Evolutionary conservation across 2,797 vertebrate species (phyloP), one percentile per base, ranked within the genome.

Genomic region (Lepus oiostolus): DNA sequence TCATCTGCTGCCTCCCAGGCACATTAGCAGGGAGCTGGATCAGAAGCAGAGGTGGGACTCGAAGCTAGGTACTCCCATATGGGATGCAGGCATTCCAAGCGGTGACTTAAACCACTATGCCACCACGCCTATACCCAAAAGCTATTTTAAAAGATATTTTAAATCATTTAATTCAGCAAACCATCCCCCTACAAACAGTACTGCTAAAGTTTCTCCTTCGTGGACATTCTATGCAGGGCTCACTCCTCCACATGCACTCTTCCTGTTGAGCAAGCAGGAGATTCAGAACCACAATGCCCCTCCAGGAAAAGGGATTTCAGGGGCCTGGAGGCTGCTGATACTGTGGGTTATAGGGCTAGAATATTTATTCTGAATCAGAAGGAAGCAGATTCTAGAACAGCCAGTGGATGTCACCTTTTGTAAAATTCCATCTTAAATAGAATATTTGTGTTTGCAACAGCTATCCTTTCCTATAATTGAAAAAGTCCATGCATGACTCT

Each of bases 311-410:
- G 6, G 19, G 54, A 58, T 22, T 17, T 28, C 28, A 7, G 30
- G 26, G 14, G 6, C n/a, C 4, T 32, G 50, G 11, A 58, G 54
- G 54, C 54, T 58, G 54, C 42, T 58, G 22, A 47, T 8, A 11
- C 54, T 28, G 42, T 14, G 30, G 4, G 28, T 74, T 54, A 30
- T 17, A 47, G 28, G 6, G 21, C 72, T 30, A n/a, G 88, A 74
- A 67, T 47, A 21, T 75, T 76, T 63, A 81, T 93, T 79, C 82
- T 35, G 16, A 83, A 60, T 86, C 82, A 35, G n/a, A 88, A 80
- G 62, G 62, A 86, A 79, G 10, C 47, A 62, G 30, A 14, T 50
- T 72, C 75, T 58, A 24, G 16, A 94, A 54, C 16, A 85, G 30
- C 9, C 79, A 26, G 9, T 35, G 12, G 32, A 35, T 0, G 70